phyloP scores from a whole-genome alignment of 1,140 invertebrate genomes.

The Drosophila auraria region DNA sequence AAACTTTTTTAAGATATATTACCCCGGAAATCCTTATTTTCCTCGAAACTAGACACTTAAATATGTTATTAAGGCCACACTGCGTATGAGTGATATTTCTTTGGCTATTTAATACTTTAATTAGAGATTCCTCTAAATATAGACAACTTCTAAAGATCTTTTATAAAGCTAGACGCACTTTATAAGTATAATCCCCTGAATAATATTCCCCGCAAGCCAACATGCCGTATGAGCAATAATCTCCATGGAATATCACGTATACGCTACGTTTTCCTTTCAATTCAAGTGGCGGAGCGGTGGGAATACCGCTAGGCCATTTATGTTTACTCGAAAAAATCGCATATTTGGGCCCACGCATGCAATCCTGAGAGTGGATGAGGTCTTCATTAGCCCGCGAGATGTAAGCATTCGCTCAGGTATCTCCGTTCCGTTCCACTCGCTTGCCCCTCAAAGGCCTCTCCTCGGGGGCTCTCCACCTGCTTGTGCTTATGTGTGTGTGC shows the following conservation, averaged over 20 bases:
- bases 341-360: not conserved
- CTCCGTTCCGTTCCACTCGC: conserved; percentile 12
- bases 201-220: not conserved
- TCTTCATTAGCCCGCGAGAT: conserved; percentile 36
- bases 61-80: too few species aligned
- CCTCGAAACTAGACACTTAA: too few species aligned
- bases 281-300: too few species aligned
- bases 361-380: conserved; percentile 1
- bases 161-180: too few species aligned
- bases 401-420: conserved; percentile 22
- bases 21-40: too few species aligned
- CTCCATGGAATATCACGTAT: not conserved
- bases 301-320: not conserved
- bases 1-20: too few species aligned
- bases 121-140: too few species aligned
- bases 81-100: too few species aligned
- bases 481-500: conserved; percentile 3
- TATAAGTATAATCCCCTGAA: too few species aligned
- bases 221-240: not conserved
- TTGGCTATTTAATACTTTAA: too few species aligned
- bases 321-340: not conserved
- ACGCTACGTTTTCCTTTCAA: not conserved
- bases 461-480: not conserved
- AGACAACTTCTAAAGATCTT: too few species aligned
- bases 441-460: conserved; percentile 22